Percentiles rank a stretch among this genome's conserved stretches.
Evolutionary conservation across 2,888 invertebrate species (phyloP).

Genomic region (Meiosimyza decipiens): DNA sequence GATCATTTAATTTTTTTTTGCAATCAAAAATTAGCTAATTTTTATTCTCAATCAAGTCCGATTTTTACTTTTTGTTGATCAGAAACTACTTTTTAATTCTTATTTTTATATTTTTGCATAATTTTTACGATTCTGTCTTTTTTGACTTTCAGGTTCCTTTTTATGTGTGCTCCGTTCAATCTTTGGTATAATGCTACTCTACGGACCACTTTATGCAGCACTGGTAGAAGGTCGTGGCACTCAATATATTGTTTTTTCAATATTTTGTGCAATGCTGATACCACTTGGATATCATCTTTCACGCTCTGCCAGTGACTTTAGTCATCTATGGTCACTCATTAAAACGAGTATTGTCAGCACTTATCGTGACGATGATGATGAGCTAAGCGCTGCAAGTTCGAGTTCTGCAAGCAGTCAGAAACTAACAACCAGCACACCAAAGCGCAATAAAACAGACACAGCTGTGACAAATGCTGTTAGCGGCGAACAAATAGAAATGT

Average conservation of each 20-base stretch:
- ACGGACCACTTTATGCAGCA: slow-evolving; percentile 89
- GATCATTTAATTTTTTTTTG: no score
- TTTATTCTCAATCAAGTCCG: background rate
- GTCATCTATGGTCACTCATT: slow-evolving; percentile 87
- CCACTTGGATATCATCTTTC: slow-evolving; percentile 93
- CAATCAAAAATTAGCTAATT: background rate
- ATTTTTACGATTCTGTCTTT: no score
- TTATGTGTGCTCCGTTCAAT: slow-evolving; percentile 85
- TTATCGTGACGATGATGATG: slow-evolving; percentile 78
- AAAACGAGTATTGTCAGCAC: slow-evolving; percentile 79
- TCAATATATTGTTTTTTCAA: slow-evolving; percentile 92
- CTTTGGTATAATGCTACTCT: slow-evolving; percentile 81
- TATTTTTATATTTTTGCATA: no score
- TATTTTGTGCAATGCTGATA: slow-evolving; percentile 90
- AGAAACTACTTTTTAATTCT: no score
- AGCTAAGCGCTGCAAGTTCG: slow-evolving; percentile 38
- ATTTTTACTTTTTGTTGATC: background rate
- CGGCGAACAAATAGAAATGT: slow-evolving; percentile 60
- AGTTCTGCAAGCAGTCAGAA: slow-evolving; percentile 41
- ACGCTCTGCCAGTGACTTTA: slow-evolving; percentile 91
- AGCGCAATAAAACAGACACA: slow-evolving; percentile 34
- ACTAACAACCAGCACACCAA: slow-evolving; percentile 41
- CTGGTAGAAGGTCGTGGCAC: slow-evolving; percentile 85
- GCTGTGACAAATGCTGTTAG: slow-evolving; percentile 17
- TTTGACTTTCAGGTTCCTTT: slow-evolving; percentile 72